Percentiles rank a stretch among this genome's conserved stretches.
These are phyloP conservation scores for Todus mexicanus DNA, from an alignment of 2,797 vertebrate species.

Conservation along the genomic window DNA sequence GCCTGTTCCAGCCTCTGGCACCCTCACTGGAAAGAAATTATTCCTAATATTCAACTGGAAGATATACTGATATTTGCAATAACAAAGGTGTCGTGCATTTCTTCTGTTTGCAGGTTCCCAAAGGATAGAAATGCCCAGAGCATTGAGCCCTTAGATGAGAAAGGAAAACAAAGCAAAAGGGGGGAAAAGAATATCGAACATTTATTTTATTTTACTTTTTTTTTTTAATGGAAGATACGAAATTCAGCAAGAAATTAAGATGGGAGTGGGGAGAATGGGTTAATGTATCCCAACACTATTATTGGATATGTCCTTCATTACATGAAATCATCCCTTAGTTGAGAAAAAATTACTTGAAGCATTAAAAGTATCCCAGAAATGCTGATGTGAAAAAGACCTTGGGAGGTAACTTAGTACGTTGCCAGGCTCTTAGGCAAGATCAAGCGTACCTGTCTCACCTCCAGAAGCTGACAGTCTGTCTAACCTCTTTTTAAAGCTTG, in stretches of 20 bases:
- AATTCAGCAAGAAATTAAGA: background rate
- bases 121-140: background rate
- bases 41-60: no score
- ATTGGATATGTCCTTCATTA: background rate
- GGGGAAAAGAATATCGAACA: background rate
- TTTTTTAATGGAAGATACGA: no score
- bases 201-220: no score
- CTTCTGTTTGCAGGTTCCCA: no score
- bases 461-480: constrained; percentile 36
- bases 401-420: background rate
- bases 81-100: background rate
- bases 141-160: background rate
- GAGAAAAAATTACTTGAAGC: constrained; percentile 20
- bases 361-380: background rate
- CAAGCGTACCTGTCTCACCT: constrained; percentile 18
- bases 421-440: background rate
- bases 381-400: constrained; percentile 5
- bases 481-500: constrained; percentile 36
- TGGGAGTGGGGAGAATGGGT: background rate
- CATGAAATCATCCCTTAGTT: background rate
- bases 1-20: no score
- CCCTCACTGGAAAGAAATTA: no score
- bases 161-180: background rate
- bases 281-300: background rate
- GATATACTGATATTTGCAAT: background rate